Evolutionary conservation across 2,888 invertebrate species (phyloP), one percentile per base, ranked within the genome.

Genomic region (Caenorhabditis wallacei): DNA sequence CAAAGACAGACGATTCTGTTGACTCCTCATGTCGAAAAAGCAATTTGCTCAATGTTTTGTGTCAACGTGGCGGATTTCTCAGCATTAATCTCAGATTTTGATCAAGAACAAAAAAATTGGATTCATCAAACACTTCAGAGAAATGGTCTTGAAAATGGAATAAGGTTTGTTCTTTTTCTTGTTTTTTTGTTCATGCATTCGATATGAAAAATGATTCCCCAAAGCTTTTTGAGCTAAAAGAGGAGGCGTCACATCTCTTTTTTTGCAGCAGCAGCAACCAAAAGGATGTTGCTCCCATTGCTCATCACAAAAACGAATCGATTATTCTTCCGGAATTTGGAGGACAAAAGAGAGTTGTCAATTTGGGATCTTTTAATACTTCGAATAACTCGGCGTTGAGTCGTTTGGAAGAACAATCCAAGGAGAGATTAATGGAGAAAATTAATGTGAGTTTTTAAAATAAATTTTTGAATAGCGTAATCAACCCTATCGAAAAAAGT

Each of bases 41-140:
- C 59, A 10, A 68, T 80, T n/a, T 80, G 80, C 56, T 66, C 80
- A 0, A 80, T 80, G 80, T 80, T 80, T 24, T 80, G 72, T 40
- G 66, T 68, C 5, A 80, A 80, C 40, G 22, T 40, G 11, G 80
- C 72, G 30, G 80, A 80, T 40, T 80, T 80, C 35, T 68, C 72
- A 0, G 66, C 53, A 2, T 24, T 80, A 3, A 51, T 80, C 7
- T 46, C 53, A 0, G 80, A 80, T 24, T 61, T 80, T 11, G 80
- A 80, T 35, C 20, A n/a, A 11, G 72, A 74, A 7, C 66, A 80
- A 20, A 72, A 74, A 54, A 43, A 46, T 16, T 69, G 80, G 74
- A 48, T 69, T 24, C 74, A 80, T 66, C 72, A 80, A 53, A 80
- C 72, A 16, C 59, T 80, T 24, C 80, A 80, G 35, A 51, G 59